Percentiles rank a stretch among this genome's conserved stretches.
phyloP scores from a whole-genome alignment of 2,113 vertebrate genomes.

The Megaptera novaeangliae region DNA sequence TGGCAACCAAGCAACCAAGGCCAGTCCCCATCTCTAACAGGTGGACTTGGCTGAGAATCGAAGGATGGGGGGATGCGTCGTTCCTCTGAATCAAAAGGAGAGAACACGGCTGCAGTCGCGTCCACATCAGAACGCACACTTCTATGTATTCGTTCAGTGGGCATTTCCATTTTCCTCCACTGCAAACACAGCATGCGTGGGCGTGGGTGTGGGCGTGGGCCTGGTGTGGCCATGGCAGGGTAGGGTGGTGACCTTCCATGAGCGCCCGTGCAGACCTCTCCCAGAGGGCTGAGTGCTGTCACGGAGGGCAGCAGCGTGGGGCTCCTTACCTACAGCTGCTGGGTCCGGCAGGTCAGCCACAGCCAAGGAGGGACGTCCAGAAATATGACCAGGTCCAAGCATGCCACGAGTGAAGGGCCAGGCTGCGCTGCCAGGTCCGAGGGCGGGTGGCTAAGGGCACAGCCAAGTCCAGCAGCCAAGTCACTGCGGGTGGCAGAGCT shows the following conservation, averaged over 20 bases:
- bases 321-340: not conserved
- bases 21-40: conserved; percentile 10
- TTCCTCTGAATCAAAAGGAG: not conserved
- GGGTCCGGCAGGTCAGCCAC: not conserved
- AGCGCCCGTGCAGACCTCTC: not conserved
- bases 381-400: not conserved
- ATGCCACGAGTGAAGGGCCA: not conserved
- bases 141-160: too few relatives aligned
- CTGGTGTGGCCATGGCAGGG: not conserved
- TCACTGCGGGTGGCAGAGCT: not conserved
- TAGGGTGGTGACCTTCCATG: rapidly evolving
- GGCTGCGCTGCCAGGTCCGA: not conserved
- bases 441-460: not conserved
- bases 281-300: too few relatives aligned
- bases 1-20: not conserved
- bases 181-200: rapidly evolving
- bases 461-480: not conserved
- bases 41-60: not conserved
- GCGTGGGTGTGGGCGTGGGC: rapidly evolving
- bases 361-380: not conserved
- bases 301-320: rapidly evolving
- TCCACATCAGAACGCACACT: not conserved
- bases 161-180: not conserved
- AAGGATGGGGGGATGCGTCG: not conserved
- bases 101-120: not conserved